Base-by-base conservation (phyloP, 2,888 invertebrate species). In the Pardosa pseudoannulata region DNA sequence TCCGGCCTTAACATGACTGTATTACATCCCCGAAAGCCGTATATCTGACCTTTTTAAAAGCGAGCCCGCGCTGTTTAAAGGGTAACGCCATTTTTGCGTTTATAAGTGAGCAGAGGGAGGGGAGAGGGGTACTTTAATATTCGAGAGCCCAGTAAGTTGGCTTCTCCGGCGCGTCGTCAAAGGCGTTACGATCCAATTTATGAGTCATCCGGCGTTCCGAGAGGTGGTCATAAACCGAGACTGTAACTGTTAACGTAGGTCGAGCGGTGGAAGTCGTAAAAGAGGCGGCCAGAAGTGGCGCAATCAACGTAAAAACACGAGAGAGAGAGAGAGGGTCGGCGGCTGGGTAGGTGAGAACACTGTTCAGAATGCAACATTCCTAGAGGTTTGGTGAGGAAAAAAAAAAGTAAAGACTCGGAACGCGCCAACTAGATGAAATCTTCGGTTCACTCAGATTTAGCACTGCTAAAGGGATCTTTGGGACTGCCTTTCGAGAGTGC, bases 111-210 rank as follows among this genome's bases (percentile, higher is more conserved):
- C 7, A 16, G 16, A 46, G 28, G 27, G 73, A 70, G 23, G 68
- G 56, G 9, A 41, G 74, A 23, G 46, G 65, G 70, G 39, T 29
- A 71, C 83, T 85, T 85, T 85, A 78, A 85, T 85, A 85, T 85
- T 85, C 50, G 72, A 67, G 67, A 39, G 27, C 27, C 29, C 31
- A 68, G 50, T 65, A 68, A 73, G 81, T 68, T 56, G 19, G 27
- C 23, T 41, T 41, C 56, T 23, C 3, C 23, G 2, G 16, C 56
- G 56, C 56, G 81, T 83, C 76, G 76, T 80, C 82, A 83, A 71
- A 76, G 68, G 73, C 39, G 83, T 85, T 85, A 85, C 83, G 83
- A 85, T 79, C 83, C 76, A 85, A 85, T 85, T 85, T 85, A 85
- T 85, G 83, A 73, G 73, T 73, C 78, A 85, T 85, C 78, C 78